A percentile compares a stretch with the other conserved stretches of the same genome.
These are phyloP conservation scores for Drosophila willistoni DNA, from an alignment of 1,140 invertebrate species.

Conservation along the genomic window DNA sequence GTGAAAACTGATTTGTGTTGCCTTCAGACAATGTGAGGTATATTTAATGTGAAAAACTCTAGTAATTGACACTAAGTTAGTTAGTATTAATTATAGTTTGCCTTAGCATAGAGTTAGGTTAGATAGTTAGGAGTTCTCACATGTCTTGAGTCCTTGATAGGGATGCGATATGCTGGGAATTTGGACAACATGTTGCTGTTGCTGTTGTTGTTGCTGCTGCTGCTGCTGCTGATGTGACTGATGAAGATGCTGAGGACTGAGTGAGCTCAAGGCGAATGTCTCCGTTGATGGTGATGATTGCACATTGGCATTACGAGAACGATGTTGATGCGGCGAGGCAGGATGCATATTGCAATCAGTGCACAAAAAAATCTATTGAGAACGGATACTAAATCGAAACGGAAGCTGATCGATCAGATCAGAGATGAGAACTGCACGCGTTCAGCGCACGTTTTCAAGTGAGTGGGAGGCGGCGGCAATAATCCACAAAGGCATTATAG, in stretches of 20 bases:
- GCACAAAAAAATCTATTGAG: slow-evolving; percentile 5
- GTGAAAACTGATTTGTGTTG: slow-evolving; percentile 46
- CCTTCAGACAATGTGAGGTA: slow-evolving; percentile 32
- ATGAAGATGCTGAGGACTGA: slow-evolving; percentile 43
- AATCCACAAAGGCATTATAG: slow-evolving; percentile 7
- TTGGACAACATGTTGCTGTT: slow-evolving; percentile 59
- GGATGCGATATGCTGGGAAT: slow-evolving; percentile 56
- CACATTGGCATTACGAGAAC: slow-evolving; percentile 50
- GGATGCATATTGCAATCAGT: slow-evolving; percentile 66
- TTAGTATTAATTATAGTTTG: not conserved
- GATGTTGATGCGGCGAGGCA: slow-evolving; percentile 72
- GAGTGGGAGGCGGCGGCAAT: slow-evolving; percentile 34
- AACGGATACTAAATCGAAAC: slow-evolving; percentile 8
- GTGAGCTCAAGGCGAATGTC: slow-evolving; percentile 43
- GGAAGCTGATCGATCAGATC: slow-evolving; percentile 37
- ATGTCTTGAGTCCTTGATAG: slow-evolving; percentile 78
- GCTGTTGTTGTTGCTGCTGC: slow-evolving; percentile 30
- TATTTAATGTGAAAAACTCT: slow-evolving; percentile 31
- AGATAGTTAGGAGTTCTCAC: slow-evolving; percentile 42
- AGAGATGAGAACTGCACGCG: slow-evolving; percentile 67
- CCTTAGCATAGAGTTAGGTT: no score
- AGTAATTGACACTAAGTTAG: not conserved
- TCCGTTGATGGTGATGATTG: slow-evolving; percentile 51
- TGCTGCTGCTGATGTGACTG: slow-evolving; percentile 29
- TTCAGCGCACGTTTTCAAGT: slow-evolving; percentile 70